Evolutionary conservation across 2,888 invertebrate genomes (phyloP).

Genomic region (Creontiades dilutus): DNA sequence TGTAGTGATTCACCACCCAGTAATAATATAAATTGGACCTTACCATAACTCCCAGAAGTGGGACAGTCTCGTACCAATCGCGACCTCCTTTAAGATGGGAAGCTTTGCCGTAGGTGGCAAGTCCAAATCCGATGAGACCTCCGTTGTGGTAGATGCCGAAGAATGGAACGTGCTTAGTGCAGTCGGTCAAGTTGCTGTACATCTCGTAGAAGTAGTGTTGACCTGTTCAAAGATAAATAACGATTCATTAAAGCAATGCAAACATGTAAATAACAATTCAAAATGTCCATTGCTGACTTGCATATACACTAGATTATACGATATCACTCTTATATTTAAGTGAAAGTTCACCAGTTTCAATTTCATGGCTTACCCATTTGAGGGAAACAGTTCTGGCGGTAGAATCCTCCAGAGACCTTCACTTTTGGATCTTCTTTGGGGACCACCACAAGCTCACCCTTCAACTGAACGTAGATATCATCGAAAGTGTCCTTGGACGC

Average conservation of each 20-base stretch:
- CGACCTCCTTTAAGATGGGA: conserved; percentile 61
- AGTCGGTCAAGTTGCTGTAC: conserved; percentile 60
- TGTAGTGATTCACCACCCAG: no score
- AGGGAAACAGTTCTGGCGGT: conserved; percentile 73
- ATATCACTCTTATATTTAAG: no score
- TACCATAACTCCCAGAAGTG: conserved; percentile 52
- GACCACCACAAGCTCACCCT: conserved; percentile 62
- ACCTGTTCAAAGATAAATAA: no score
- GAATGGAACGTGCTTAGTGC: conserved; percentile 73
- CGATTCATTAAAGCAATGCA: no score
- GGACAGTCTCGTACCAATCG: conserved; percentile 72
- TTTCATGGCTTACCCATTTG: conserved; percentile 71
- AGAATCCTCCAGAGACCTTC: conserved; percentile 59
- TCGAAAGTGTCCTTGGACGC: conserved; percentile 66
- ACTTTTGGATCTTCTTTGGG: conserved; percentile 70
- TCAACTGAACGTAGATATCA: conserved; percentile 65
- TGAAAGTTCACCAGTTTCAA: no score
- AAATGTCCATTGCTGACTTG: no score
- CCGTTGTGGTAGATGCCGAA: conserved; percentile 75
- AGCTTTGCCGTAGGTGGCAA: conserved; percentile 74
- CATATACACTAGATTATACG: no score
- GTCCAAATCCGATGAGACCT: conserved; percentile 74
- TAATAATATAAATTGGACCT: no score
- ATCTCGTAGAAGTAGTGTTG: conserved; percentile 76
- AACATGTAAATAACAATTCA: no score